phyloP scores from a whole-genome alignment of 2,888 invertebrate species.

The Drepana falcataria region DNA sequence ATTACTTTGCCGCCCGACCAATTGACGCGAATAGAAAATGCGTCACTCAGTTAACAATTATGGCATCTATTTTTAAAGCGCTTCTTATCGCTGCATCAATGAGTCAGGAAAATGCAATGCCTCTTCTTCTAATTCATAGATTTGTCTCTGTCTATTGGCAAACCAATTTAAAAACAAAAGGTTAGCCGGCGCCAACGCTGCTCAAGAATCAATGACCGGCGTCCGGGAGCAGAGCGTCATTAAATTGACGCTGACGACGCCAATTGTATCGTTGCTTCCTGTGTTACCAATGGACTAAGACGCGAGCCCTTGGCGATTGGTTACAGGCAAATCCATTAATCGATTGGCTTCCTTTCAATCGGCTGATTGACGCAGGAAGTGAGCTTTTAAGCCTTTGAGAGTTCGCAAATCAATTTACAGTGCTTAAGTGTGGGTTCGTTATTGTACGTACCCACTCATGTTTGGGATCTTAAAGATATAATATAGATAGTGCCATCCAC shows the following conservation, averaged over 20 bases:
- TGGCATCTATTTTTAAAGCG: slow-evolving; percentile 6
- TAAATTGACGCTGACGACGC: slow-evolving; percentile 69
- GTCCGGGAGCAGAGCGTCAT: slow-evolving; percentile 64
- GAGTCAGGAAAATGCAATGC: slow-evolving; percentile 11
- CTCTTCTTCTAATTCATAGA: neutral
- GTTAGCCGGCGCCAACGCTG: slow-evolving; percentile 55
- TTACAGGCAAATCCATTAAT: neutral
- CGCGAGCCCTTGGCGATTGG: slow-evolving; percentile 16
- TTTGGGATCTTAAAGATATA: too few relatives aligned
- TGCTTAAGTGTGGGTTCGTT: neutral
- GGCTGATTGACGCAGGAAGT: neutral
- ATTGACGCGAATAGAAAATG: slow-evolving; percentile 14
- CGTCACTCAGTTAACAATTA: slow-evolving; percentile 10
- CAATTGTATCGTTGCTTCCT: slow-evolving; percentile 74
- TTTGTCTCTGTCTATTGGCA: neutral
- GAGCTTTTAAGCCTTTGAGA: neutral
- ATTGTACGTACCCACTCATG: too few relatives aligned
- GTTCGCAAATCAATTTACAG: neutral
- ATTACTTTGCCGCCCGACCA: slow-evolving; percentile 1
- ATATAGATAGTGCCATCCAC: too few relatives aligned
- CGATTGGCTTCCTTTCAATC: slow-evolving; percentile 1
- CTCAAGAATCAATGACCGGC: slow-evolving; percentile 69
- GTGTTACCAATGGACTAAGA: slow-evolving; percentile 37
- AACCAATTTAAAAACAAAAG: slow-evolving; percentile 39
- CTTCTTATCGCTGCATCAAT: slow-evolving; percentile 13